Percentiles rank a stretch among this genome's conserved stretches.
These are phyloP conservation scores for Spheniscus humboldti DNA, from an alignment of 2,797 vertebrate genomes.

Conservation along the genomic window DNA sequence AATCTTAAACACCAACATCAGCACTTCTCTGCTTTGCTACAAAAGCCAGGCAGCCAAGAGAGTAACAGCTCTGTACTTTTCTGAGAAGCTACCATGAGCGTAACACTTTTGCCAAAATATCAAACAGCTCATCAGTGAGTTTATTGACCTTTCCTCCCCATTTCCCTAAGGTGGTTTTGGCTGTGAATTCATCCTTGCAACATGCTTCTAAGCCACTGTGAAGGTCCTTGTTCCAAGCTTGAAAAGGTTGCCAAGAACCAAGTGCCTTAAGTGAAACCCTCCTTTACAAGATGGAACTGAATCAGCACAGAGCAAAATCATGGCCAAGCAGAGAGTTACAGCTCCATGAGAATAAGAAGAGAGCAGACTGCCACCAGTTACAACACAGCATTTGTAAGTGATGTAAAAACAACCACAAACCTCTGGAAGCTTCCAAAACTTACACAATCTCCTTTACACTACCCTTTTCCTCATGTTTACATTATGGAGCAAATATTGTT, in stretches of 20 bases:
- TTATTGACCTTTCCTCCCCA: slow-evolving; percentile 15
- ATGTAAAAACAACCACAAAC: not conserved
- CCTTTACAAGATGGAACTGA: not conserved
- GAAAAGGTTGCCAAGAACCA: not conserved
- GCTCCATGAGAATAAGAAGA: not conserved
- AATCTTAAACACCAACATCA: not conserved
- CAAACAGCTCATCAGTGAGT: not conserved
- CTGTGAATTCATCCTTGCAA: not conserved
- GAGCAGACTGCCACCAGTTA: not conserved
- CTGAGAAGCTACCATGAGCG: not conserved
- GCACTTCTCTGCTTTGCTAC: not conserved
- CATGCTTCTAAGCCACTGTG: not conserved
- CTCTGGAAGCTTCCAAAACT: not conserved
- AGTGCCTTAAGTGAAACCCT: not conserved
- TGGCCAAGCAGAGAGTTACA: not conserved
- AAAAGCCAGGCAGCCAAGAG: not conserved
- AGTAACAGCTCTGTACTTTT: not conserved
- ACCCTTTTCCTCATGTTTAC: not conserved
- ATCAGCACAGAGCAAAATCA: not conserved
- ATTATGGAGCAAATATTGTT: not conserved
- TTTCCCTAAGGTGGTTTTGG: slow-evolving; percentile 19
- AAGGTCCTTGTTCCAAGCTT: not conserved
- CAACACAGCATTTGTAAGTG: not conserved
- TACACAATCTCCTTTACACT: not conserved
- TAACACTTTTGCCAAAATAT: not conserved